Base-by-base conservation (phyloP, 1,140 invertebrate species). In the Drosophila fuyamai region DNA sequence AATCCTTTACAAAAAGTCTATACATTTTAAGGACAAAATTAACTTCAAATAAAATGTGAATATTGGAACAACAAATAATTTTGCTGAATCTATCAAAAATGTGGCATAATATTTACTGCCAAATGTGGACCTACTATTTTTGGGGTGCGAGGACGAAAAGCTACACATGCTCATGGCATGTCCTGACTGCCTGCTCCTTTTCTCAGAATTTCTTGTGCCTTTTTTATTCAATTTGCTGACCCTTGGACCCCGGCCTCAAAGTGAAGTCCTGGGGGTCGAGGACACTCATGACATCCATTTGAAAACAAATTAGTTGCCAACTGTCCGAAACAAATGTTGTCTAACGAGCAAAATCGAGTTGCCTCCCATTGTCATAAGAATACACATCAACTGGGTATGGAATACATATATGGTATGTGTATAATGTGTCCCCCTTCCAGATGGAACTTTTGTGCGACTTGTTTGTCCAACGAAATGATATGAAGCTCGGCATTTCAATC, bases 241-340 rank as follows among this genome's bases (percentile, higher is more conserved):
- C 70, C 77, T 76, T 76, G 68, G 71, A 38, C 35, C 35, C 56
- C 44, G 10, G 53, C 44, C 40, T 40, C 32, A 16, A 46, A 36
- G 14, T 10, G 36, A 32, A 18, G 55, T 60, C 55, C 56, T 60
- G 56, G 60, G 55, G 50, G 41, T 48, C 50, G 41, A 54, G 66
- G 60, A 57, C 67, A 71, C 50, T 27, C 65, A 66, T 8, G 79
- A 55, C 61, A 81, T 81, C 58, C 62, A 73, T 77, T 81, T 74
- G 63, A 71, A 86, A 85, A 79, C 79, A 86, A 86, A 86, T 86
- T 86, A 88, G 83, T 88, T 86, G 83, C 83, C 83, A 88, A 86
- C 83, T 88, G 83, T 86, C 83, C 79, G 72, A 83, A 88, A 86
- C 83, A 86, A 86, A 86, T 86, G 83, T 82, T 83, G 79, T 81